Conservation (phyloP, 2,888 invertebrate species). For the Lysandra bellargus region DNA sequence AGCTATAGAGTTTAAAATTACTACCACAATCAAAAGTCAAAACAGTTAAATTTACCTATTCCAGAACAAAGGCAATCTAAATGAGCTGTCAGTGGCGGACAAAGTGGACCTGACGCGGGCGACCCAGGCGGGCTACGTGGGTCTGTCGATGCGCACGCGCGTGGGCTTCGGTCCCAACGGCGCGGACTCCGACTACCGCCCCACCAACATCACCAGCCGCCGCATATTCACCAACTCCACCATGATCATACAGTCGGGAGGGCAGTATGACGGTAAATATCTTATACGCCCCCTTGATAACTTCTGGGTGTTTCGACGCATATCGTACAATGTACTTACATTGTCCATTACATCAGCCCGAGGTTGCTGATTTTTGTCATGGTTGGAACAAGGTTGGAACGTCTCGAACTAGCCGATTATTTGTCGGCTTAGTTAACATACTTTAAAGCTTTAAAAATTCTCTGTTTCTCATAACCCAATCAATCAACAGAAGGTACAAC, state of each 20-base stretch:
- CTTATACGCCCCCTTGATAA: too few species aligned
- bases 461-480: neutral
- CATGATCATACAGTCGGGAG: slow-evolving; percentile 95
- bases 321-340: too few species aligned
- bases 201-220: slow-evolving; percentile 84
- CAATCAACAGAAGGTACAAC: slow-evolving; percentile 90
- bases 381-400: too few species aligned
- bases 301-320: neutral
- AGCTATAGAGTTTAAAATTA: neutral
- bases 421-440: too few species aligned
- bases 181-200: slow-evolving; percentile 92
- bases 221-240: slow-evolving; percentile 87
- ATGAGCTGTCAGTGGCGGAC: slow-evolving; percentile 86
- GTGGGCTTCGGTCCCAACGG: slow-evolving; percentile 93
- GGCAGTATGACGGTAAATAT: slow-evolving; percentile 89
- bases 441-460: neutral
- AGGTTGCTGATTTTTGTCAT: too few species aligned
- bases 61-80: slow-evolving; percentile 76
- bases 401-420: too few species aligned
- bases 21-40: neutral
- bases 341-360: too few species aligned
- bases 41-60: slow-evolving; percentile 32
- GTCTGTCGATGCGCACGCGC: slow-evolving; percentile 91
- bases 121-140: slow-evolving; percentile 85
- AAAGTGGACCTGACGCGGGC: slow-evolving; percentile 87